Evolutionary conservation across 2,888 invertebrate species (phyloP).

Genomic region (Nudaria mundana): DNA sequence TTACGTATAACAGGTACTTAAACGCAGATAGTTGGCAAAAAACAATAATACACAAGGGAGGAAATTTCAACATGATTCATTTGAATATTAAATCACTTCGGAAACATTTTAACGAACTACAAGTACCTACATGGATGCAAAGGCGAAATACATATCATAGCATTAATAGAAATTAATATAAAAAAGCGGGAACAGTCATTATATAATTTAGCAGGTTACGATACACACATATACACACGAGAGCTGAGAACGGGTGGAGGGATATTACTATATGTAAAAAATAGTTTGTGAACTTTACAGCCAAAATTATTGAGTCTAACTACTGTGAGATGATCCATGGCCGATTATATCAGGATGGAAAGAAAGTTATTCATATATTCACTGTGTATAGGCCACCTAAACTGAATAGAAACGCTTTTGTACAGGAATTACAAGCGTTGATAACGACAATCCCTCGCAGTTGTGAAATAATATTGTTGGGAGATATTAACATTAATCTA

Average conservation of each 20-base stretch:
- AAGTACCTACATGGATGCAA: not conserved
- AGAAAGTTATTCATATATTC: too few species aligned
- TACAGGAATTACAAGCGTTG: not conserved
- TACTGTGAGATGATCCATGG: not conserved
- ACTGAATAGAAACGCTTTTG: not conserved
- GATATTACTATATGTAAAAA: not conserved
- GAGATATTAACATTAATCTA: not conserved
- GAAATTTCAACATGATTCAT: too few species aligned
- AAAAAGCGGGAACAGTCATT: not conserved
- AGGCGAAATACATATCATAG: not conserved
- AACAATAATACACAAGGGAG: not conserved
- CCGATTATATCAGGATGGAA: too few species aligned
- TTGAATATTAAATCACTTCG: too few species aligned
- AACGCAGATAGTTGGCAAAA: not conserved
- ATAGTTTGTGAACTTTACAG: not conserved
- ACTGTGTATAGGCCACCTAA: not conserved
- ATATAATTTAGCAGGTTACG: not conserved
- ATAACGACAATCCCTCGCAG: not conserved
- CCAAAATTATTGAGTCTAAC: not conserved
- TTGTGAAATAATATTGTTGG: not conserved
- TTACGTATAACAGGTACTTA: not conserved
- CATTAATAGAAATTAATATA: not conserved
- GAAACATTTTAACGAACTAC: not conserved
- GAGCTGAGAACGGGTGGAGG: not conserved
- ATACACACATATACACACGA: not conserved